A percentile compares a stretch with the other conserved stretches of the same genome.
phyloP scores from a whole-genome alignment of 92 coral and sea anemone species.

The Muricea muricata region DNA sequence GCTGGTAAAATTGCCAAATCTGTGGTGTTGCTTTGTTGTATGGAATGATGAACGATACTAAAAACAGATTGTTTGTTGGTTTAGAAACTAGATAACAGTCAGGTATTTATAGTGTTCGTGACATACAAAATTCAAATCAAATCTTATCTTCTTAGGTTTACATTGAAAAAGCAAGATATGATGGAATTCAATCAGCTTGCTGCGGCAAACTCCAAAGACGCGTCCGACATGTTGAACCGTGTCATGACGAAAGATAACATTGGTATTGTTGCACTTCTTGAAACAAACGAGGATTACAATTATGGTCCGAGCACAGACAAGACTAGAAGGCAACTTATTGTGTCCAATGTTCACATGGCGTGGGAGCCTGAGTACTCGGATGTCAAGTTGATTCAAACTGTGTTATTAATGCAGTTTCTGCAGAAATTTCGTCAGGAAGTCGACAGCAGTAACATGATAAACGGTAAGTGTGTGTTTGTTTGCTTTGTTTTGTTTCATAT shows the following conservation, averaged over 20 bases:
- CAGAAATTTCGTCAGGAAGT: slow-evolving; percentile 87
- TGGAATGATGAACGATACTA: no score
- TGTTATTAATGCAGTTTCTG: slow-evolving; percentile 93
- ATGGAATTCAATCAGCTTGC: slow-evolving; percentile 99
- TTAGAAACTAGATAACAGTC: no score
- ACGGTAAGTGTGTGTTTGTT: no score
- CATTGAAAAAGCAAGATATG: slow-evolving; percentile 85
- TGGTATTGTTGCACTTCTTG: slow-evolving; percentile 91
- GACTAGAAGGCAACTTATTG: slow-evolving; percentile 81
- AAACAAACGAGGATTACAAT: slow-evolving; percentile 77
- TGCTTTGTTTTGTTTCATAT: no score
- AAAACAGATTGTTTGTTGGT: no score
- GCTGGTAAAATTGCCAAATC: no score
- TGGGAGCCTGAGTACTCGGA: slow-evolving; percentile 99
- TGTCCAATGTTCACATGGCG: slow-evolving; percentile 97
- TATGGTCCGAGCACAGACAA: slow-evolving; percentile 63
- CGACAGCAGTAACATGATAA: slow-evolving; percentile 80
- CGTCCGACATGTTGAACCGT: slow-evolving; percentile 97
- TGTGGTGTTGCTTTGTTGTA: no score
- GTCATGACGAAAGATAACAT: slow-evolving; percentile 99
- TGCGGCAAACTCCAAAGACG: slow-evolving; percentile 94
- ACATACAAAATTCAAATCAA: not conserved
- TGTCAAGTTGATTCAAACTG: slow-evolving; percentile 95
- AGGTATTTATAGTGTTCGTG: no score
- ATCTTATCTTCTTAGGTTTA: slow-evolving; percentile 63